phyloP scores from a whole-genome alignment of 2,113 vertebrate genomes.

The Phasianus colchicus region DNA sequence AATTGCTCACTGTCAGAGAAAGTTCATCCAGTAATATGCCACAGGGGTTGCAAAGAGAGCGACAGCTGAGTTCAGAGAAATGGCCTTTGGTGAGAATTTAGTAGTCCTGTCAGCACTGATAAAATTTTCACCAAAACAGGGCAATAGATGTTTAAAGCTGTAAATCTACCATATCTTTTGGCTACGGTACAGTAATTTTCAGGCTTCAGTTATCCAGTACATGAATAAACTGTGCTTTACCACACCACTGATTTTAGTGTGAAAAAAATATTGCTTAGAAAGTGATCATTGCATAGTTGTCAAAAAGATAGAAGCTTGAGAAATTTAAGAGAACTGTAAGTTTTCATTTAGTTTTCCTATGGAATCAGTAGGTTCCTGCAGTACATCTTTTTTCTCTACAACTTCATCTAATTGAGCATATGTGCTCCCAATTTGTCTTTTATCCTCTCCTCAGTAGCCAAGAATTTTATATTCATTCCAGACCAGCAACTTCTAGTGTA shows the following conservation, averaged over 20 bases:
- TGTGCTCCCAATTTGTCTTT: not conserved
- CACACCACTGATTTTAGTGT: not conserved
- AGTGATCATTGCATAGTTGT: not conserved
- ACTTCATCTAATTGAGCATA: not conserved
- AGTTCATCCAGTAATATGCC: constrained; percentile 74
- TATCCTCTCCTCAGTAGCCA: not conserved
- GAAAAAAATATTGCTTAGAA: not conserved
- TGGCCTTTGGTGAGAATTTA: not conserved
- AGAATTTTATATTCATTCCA: not conserved
- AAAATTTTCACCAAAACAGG: not conserved
- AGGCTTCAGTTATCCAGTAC: not conserved
- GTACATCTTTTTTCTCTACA: not conserved
- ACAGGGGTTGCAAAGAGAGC: not conserved
- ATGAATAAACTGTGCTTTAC: not conserved
- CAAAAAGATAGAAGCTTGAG: not conserved
- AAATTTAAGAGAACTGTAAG: not conserved
- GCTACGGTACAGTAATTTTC: not conserved
- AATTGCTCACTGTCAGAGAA: constrained; percentile 77
- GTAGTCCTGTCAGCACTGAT: not conserved
- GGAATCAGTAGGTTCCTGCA: not conserved
- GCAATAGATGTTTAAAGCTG: not conserved
- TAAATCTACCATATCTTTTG: not conserved
- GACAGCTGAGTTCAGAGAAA: constrained; percentile 2
- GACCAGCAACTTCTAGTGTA: not conserved
- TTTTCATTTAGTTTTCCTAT: not conserved